Conservation (phyloP, 2,797 vertebrate genomes). For the Bradypus variegatus region DNA sequence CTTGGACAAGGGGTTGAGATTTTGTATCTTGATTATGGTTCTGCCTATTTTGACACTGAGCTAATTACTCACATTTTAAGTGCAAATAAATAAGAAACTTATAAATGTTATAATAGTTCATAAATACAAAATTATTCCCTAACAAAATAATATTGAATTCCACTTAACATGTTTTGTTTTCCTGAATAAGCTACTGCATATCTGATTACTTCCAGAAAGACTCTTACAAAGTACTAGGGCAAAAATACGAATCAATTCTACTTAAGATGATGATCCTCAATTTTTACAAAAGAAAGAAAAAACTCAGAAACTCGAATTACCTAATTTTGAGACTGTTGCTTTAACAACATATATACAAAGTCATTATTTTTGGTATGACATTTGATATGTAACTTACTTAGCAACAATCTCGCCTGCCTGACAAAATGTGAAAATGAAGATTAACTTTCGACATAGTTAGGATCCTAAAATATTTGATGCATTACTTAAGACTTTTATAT, state of each 20-base stretch:
- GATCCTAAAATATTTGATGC: background rate
- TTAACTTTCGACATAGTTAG: background rate
- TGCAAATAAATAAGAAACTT: background rate
- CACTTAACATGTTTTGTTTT: background rate
- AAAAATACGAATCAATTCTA: background rate
- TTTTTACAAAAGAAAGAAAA: conserved; percentile 10
- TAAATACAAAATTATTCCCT: background rate
- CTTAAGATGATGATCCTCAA: background rate
- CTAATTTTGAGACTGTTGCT: background rate
- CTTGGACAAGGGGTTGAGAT: background rate
- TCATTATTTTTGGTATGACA: background rate
- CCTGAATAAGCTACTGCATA: background rate
- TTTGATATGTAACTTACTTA: background rate
- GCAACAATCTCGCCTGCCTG: conserved; percentile 21
- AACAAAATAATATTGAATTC: background rate
- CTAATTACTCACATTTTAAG: background rate
- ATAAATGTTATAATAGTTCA: background rate
- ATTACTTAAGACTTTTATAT: background rate
- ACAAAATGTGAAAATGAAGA: conserved; percentile 50
- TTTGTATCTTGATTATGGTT: background rate
- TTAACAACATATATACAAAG: background rate
- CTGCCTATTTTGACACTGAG: background rate
- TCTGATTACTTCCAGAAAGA: background rate
- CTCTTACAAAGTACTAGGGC: background rate
- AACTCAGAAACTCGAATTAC: background rate